These are phyloP conservation scores for Luehdorfia chinensis DNA, from an alignment of 1,140 invertebrate genomes.

Conservation along the genomic window DNA sequence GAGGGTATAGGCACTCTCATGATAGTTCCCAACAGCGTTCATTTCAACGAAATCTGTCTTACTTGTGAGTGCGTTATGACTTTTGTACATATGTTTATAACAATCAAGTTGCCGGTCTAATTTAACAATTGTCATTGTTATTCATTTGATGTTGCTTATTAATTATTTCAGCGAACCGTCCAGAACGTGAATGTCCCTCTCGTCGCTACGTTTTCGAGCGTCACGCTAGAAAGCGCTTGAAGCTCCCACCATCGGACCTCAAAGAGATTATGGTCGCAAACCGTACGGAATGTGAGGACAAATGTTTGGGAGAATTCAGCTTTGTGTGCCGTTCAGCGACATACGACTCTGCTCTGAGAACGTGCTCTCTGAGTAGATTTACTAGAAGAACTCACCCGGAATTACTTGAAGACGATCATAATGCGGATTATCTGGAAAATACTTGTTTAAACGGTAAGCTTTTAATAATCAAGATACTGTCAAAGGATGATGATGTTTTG, in stretches of 20 bases:
- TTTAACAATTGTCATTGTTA: too few species aligned
- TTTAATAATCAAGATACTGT: too few species aligned
- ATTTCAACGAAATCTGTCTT: conserved; percentile 93
- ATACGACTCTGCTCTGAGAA: conserved; percentile 85
- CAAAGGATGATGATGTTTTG: too few species aligned
- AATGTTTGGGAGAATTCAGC: conserved; percentile 91
- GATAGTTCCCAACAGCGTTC: conserved; percentile 90
- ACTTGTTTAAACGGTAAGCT: conserved; percentile 90
- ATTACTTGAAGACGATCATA: conserved; percentile 88
- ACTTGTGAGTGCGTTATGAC: conserved; percentile 82
- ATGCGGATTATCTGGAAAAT: conserved; percentile 94
- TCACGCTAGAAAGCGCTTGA: conserved; percentile 89
- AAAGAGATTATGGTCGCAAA: conserved; percentile 89
- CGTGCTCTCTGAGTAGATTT: conserved; percentile 87
- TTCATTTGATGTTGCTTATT: too few species aligned
- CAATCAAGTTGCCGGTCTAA: not conserved
- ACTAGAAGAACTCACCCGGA: conserved; percentile 91
- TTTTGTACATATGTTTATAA: not conserved
- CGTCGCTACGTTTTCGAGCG: conserved; percentile 92
- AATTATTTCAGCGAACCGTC: conserved; percentile 82
- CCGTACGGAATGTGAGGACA: conserved; percentile 92
- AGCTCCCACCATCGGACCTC: conserved; percentile 85
- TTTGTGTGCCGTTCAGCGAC: conserved; percentile 92
- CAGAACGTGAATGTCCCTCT: conserved; percentile 91
- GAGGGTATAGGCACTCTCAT: conserved; percentile 92